Conservation (phyloP, 2,888 invertebrate genomes). For the Aspidiotus destructor region DNA sequence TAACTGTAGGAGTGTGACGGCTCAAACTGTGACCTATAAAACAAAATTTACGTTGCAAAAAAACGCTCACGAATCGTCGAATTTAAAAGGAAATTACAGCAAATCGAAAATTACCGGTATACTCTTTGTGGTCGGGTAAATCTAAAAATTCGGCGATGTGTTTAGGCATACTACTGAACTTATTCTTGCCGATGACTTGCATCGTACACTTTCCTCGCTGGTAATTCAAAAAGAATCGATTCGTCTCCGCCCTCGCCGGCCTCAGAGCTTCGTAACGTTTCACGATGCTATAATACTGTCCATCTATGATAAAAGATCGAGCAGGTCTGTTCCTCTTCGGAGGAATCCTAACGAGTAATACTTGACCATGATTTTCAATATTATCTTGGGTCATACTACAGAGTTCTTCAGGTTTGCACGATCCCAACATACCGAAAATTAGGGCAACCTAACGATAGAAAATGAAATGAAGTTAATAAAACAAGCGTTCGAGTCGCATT, state of each 20-base stretch:
- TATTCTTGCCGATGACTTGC: conserved; percentile 9
- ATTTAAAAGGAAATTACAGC: too few relatives aligned
- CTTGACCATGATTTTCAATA: not conserved
- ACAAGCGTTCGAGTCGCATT: not conserved
- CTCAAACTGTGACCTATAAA: too few relatives aligned
- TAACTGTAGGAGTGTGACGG: too few relatives aligned
- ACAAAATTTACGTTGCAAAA: too few relatives aligned
- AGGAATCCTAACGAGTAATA: not conserved
- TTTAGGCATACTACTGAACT: not conserved
- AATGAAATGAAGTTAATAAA: not conserved
- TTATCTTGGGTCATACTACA: not conserved
- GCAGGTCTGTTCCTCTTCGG: not conserved
- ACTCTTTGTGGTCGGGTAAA: not conserved
- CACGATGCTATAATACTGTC: not conserved
- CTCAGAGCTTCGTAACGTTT: not conserved
- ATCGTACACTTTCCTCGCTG: not conserved
- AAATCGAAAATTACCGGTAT: conserved; percentile 3
- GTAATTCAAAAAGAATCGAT: conserved; percentile 5
- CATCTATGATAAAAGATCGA: not conserved
- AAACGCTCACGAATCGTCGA: too few relatives aligned
- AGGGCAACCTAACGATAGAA: conserved; percentile 7
- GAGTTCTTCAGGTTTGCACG: not conserved
- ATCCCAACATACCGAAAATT: not conserved
- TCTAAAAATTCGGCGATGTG: conserved; percentile 7
- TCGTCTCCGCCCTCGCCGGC: not conserved